phyloP scores from a whole-genome alignment of 2,888 invertebrate genomes.

The Polydesmus complanatus region DNA sequence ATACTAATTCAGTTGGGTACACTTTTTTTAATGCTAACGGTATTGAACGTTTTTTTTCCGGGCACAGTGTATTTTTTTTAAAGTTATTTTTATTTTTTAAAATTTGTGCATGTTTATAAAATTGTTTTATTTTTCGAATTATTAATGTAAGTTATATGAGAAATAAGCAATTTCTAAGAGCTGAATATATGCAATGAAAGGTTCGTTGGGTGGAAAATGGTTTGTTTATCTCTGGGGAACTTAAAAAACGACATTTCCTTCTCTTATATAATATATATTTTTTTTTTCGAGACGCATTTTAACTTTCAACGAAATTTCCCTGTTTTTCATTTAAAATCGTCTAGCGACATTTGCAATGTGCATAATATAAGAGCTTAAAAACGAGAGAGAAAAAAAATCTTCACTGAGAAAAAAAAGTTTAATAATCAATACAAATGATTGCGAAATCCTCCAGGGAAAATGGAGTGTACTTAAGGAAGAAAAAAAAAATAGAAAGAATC shows the following conservation, averaged over 20 bases:
- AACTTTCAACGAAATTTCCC: not conserved
- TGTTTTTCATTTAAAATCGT: not conserved
- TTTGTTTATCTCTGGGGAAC: not conserved
- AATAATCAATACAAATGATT: slow-evolving; percentile 15
- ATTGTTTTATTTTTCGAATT: too few species aligned
- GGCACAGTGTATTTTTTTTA: too few species aligned
- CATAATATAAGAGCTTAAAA: not conserved
- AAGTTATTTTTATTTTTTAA: too few species aligned
- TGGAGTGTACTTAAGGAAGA: not conserved
- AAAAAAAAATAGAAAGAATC: not conserved
- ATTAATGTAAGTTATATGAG: not conserved
- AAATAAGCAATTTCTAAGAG: not conserved
- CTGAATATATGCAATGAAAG: not conserved
- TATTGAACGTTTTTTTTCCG: too few species aligned
- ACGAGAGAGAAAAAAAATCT: not conserved
- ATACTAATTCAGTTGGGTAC: too few species aligned
- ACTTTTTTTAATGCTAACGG: too few species aligned
- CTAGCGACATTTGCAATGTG: not conserved
- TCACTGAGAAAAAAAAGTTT: not conserved
- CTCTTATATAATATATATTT: too few species aligned
- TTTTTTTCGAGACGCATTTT: not conserved
- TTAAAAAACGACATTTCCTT: not conserved
- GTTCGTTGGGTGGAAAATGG: too few species aligned
- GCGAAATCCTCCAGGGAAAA: slow-evolving; percentile 1
- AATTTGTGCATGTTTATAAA: too few species aligned